Base-by-base conservation (phyloP, 1,140 invertebrate species). In the Drosophila mayri region DNA sequence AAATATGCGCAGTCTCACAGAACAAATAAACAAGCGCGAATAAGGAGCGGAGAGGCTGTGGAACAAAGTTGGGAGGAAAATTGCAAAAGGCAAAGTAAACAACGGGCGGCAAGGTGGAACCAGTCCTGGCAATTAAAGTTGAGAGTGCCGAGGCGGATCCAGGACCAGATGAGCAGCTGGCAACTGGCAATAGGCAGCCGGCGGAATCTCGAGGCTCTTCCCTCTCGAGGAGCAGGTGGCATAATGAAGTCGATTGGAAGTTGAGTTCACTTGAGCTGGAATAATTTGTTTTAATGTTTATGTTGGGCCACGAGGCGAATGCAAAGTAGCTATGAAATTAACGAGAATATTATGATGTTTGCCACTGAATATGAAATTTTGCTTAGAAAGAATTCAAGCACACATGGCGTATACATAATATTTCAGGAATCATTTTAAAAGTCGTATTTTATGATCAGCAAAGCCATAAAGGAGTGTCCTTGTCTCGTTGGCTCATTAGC, bases 1-100 rank as follows among this genome's bases (percentile, higher is more conserved):
- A 68, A 77, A 77, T 77, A 77, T 77, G 74, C 74, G 74, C 62
- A 76, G 73, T 76, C 74, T 76, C 49, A 47, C 55, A 76, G 49
- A 60, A 68, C 65, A 76, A 76, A 76, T 76, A 76, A 76, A 76
- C 49, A 76, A 43, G 16, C 30, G 58, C 20, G 16, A 35, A 18
- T 12, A 35, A 16, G 44, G 7, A 38, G 38, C 25, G 28, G 20
- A 22, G 40, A 22, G 40, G 32, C 20, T 5, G n/a, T 18, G 44
- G 18, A 46, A 54, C 40, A 76, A 67, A 44, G 38, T 67, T 37
- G n/a, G 3, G 18, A 49, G 25, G 63, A 61, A 60, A 59, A 76
- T 52, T 37, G 54, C 46, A 59, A 62, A 63, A 35, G 63, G 71
- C 25, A 64, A 74, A 64, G 54, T 50, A 58, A 65, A 65, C 50